Evolutionary conservation across 2,888 invertebrate species (phyloP).

Genomic region (Eupithecia subumbrata): DNA sequence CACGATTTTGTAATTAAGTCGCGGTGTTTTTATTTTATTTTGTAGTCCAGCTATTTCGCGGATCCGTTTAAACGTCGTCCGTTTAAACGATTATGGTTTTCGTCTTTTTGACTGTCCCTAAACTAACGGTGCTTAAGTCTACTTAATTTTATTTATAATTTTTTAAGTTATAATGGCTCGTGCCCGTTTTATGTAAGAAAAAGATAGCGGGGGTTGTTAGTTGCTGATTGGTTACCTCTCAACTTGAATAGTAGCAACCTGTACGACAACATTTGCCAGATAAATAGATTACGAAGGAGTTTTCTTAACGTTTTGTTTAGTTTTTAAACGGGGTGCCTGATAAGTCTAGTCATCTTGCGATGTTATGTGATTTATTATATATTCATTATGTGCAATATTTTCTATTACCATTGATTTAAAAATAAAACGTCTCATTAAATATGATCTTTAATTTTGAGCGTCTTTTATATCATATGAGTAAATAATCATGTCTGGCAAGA

Average conservation of each 20-base stretch:
- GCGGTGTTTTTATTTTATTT: neutral
- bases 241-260: neutral
- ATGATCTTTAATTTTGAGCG: neutral
- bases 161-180: constrained; percentile 1
- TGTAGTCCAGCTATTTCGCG: neutral
- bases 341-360: constrained; percentile 38
- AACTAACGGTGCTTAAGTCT: neutral
- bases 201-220: neutral
- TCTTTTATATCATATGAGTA: neutral
- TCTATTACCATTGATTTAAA: constrained; percentile 23
- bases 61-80: neutral
- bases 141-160: constrained; percentile 5
- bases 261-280: neutral
- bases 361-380: constrained; percentile 24
- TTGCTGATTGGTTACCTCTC: neutral
- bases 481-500: neutral
- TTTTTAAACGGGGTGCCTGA: neutral
- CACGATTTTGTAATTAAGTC: neutral
- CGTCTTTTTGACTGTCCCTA: neutral
- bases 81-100: neutral
- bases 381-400: constrained; percentile 27
- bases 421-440: constrained; percentile 17
- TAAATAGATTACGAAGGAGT: neutral
- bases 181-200: neutral
- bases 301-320: neutral